These are phyloP conservation scores for Macrotrachela quadricornifera DNA, from an alignment of 1,140 invertebrate genomes.

Conservation along the genomic window DNA sequence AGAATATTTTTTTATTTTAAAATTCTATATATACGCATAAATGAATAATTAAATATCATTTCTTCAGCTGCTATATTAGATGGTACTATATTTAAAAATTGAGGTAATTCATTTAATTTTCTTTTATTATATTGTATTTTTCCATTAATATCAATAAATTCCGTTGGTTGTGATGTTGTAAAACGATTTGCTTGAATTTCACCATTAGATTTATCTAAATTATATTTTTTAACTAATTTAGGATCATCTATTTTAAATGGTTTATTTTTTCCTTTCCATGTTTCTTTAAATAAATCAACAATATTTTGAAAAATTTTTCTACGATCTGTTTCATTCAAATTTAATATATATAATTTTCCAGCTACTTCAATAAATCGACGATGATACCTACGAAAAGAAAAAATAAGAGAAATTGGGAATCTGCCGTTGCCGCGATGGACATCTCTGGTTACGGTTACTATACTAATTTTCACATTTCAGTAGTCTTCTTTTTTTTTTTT, in stretches of 20 bases:
- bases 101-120: slow-evolving; percentile 6
- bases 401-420: too few species aligned
- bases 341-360: background rate
- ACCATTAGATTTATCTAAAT: background rate
- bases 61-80: too few species aligned
- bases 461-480: too few species aligned
- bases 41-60: too few species aligned
- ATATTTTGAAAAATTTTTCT: slow-evolving; percentile 2
- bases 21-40: too few species aligned
- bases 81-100: background rate
- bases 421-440: too few species aligned
- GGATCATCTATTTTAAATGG: background rate
- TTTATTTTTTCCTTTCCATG: slow-evolving; percentile 5
- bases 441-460: too few species aligned
- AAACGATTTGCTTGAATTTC: background rate
- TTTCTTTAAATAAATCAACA: slow-evolving; percentile 7
- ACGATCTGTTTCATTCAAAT: background rate
- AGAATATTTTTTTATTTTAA: too few species aligned
- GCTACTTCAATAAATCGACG: slow-evolving; percentile 8
- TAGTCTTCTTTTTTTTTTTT: too few species aligned
- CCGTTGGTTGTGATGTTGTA: background rate
- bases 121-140: slow-evolving; percentile 3
- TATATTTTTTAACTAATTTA: background rate
- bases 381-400: slow-evolving; percentile 4
- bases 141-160: background rate